Base-by-base conservation (phyloP, 2,797 vertebrate species). In the Halcyon badia region DNA sequence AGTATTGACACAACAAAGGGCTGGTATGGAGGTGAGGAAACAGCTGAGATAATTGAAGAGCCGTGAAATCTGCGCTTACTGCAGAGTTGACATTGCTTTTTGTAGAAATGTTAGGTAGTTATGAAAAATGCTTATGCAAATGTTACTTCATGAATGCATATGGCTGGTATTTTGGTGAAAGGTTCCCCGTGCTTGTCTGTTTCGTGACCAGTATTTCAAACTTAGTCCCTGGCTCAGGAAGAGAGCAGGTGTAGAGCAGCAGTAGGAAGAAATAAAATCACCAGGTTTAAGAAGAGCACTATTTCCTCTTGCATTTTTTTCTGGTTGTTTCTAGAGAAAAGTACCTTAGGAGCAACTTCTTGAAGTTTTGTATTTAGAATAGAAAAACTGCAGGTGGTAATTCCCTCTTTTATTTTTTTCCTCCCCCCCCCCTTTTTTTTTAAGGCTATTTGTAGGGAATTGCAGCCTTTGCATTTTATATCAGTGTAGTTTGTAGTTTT, bases 91-190 rank as follows among this genome's bases (percentile, higher is more conserved):
- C 19, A 6, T 52, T 60, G 84, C 71, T 89, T 52, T 52, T 61
- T 92, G 14, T 86, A 75, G 88, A 95, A 94, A 90, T 87, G 51
- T 84, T 90, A 87, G 86, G 60, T 92, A 73, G 81, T 82, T 92
- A 70, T 72, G 73, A 79, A 82, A 82, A 94, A 92, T 69, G 35
- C 39, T 90, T 62, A 70, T 73, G 90, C 77, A 96, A 82, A 95
- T 93, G 56, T 92, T 92, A 46, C 9, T 82, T 77, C 14, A 3
- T 79, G 92, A 89, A 49, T 77, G 73, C 28, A 52, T 62, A 20
- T 19, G 75, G 85, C 33, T 82, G 76, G 28, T 82, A 69, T 90
- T 86, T 72, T 60, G 62, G 73, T 31, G 51, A 70, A 90, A 89
- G 77, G 65, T 72, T 92, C 11, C n/a, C 49, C 0, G 0, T 35